Conservation (phyloP, 2,113 vertebrate species). For the Corapipo altera region DNA sequence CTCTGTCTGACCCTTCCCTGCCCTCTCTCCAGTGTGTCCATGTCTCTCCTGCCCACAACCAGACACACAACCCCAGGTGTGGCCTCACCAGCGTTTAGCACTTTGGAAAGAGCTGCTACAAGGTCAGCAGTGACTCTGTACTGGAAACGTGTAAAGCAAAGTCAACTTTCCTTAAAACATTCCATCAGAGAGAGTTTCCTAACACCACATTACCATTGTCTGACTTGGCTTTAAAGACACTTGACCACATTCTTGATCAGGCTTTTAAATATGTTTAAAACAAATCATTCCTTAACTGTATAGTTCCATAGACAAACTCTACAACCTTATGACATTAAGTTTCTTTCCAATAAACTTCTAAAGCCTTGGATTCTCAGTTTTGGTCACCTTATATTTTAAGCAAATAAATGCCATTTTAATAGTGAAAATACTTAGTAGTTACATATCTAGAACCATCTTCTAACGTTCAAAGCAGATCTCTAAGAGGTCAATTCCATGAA, state of each 20-base stretch:
- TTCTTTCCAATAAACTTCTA: neutral
- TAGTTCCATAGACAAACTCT: neutral
- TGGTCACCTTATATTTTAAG: neutral
- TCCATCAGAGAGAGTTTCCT: neutral
- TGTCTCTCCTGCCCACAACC: rapidly evolving
- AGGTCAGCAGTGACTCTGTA: neutral
- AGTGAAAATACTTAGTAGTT: neutral
- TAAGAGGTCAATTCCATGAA: neutral
- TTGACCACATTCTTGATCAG: neutral
- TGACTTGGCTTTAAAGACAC: neutral
- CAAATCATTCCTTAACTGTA: neutral
- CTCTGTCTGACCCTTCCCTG: neutral
- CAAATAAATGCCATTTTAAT: neutral
- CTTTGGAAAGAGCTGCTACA: neutral
- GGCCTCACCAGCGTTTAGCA: neutral
- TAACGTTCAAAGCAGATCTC: neutral
- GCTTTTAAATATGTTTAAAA: neutral
- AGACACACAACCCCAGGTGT: rapidly evolving
- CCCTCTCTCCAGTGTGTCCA: rapidly evolving
- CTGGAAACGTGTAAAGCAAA: neutral
- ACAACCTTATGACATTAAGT: neutral
- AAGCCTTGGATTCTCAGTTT: neutral
- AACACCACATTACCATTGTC: neutral
- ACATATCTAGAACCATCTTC: neutral
- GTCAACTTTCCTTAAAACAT: neutral